Base-by-base conservation (phyloP, 2,888 invertebrate genomes). In the Philopedon plagiatum region DNA sequence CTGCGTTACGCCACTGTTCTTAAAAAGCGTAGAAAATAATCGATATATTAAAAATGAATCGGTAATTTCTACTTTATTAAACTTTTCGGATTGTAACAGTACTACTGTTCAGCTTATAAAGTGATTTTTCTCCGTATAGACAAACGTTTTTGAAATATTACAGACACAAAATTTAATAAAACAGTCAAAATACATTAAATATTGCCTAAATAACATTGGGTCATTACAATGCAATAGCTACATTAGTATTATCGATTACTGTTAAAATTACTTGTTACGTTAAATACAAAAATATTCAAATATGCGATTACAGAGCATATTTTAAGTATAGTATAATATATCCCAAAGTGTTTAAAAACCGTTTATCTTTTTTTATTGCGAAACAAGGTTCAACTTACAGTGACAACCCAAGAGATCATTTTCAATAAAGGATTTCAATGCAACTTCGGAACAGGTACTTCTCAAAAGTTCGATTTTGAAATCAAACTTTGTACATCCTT, bases 201-300 rank as follows among this genome's bases (percentile, higher is more conserved):
- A 68, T 58, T 64, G 18, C 26, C 60, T 68, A 63, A 46, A 29
- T 49, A 41, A 63, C 49, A 41, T 19, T 62, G 62, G 61, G 71
- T 65, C 56, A 62, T 68, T 39, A 67, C 66, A 63, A 63, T 67
- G 68, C 56, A 63, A 46, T 49, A 58, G 23, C 51, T 64, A 64
- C 58, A 51, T 69, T 69, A 61, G 18, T 68, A 70, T 44, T 69
- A 68, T 65, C 58, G 73, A 69, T 73, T 64, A 62, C 26, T 62
- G 21, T 62, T 62, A 46, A 29, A 49, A 34, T 51, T 64, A 73
- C 18, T 68, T 72, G 57, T 67, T 68, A 74, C 67, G 67, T 67
- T 71, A 61, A 66, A 71, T 74, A 74, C 64, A 74, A 74, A 74
- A 74, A 74, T 73, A 70, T 73, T 44, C 58, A 71, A 73, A 66